phyloP scores from a whole-genome alignment of 1,140 invertebrate species.

The Venustaconcha ellipsiformis region DNA sequence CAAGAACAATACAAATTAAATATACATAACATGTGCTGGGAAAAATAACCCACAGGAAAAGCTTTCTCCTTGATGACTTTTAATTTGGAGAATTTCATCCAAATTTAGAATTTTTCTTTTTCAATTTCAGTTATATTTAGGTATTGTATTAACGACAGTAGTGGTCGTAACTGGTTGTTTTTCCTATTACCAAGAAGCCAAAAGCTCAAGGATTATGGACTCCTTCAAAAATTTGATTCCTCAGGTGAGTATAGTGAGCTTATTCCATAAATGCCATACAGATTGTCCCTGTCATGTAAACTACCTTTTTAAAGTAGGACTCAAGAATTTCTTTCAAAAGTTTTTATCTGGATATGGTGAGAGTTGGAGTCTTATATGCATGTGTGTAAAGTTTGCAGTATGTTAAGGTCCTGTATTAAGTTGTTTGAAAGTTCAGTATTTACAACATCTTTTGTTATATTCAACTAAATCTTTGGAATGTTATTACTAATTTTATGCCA shows the following conservation, averaged over 20 bases:
- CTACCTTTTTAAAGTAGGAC: neutral
- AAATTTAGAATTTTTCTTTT: conserved; percentile 1
- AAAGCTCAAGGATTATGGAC: conserved; percentile 71
- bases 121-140: conserved; percentile 69
- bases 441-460: no score
- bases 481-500: neutral
- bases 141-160: conserved; percentile 70
- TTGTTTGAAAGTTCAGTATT: no score
- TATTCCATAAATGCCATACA: neutral
- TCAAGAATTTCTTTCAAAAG: neutral
- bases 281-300: neutral
- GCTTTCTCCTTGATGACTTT: neutral
- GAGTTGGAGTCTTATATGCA: neutral
- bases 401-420: neutral
- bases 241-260: conserved; percentile 52
- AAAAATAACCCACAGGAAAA: neutral
- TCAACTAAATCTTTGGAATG: no score
- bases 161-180: conserved; percentile 71
- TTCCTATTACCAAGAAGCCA: conserved; percentile 72
- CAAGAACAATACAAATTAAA: no score
- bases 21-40: neutral
- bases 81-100: neutral
- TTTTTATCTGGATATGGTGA: neutral
- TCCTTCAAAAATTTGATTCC: conserved; percentile 72
- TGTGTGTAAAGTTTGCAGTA: neutral